phyloP scores from a whole-genome alignment of 2,888 invertebrate species.

The Xestia c-nigrum region DNA sequence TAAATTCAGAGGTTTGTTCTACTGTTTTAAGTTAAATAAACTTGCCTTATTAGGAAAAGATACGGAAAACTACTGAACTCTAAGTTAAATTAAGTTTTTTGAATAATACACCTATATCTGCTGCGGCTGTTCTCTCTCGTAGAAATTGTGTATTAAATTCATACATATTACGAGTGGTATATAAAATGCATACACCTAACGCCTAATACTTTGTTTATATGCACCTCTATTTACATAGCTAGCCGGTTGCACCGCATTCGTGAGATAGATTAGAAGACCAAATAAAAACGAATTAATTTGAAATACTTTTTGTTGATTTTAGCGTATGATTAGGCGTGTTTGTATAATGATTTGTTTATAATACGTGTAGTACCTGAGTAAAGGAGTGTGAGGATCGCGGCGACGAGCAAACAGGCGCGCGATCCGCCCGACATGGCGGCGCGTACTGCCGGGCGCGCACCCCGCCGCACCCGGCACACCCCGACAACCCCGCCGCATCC shows the following conservation, averaged over 20 bases:
- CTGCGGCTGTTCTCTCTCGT: not conserved
- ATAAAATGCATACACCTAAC: conserved; percentile 1
- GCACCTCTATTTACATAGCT: conserved; percentile 51
- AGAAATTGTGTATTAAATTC: not conserved
- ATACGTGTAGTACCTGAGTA: conserved; percentile 83
- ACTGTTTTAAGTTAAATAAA: not conserved
- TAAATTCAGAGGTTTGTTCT: not conserved
- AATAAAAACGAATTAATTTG: not conserved
- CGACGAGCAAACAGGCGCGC: conserved; percentile 81
- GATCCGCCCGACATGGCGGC: conserved; percentile 87
- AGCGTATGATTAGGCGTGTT: not conserved
- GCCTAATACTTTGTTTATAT: conserved; percentile 49
- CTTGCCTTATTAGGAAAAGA: not conserved
- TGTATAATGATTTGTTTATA: conserved; percentile 43
- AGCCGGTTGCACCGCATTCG: conserved; percentile 43
- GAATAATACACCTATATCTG: not conserved
- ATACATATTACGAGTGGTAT: not conserved
- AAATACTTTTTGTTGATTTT: not conserved
- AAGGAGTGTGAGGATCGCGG: conserved; percentile 83
- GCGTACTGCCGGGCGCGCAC: conserved; percentile 81
- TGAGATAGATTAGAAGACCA: conserved; percentile 9
- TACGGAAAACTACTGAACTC: not conserved
- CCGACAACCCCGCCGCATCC: conserved; percentile 38
- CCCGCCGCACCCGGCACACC: conserved; percentile 66
- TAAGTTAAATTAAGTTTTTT: not conserved